phyloP scores from a whole-genome alignment of 2,797 vertebrate genomes.

The Numenius phaeopus region DNA sequence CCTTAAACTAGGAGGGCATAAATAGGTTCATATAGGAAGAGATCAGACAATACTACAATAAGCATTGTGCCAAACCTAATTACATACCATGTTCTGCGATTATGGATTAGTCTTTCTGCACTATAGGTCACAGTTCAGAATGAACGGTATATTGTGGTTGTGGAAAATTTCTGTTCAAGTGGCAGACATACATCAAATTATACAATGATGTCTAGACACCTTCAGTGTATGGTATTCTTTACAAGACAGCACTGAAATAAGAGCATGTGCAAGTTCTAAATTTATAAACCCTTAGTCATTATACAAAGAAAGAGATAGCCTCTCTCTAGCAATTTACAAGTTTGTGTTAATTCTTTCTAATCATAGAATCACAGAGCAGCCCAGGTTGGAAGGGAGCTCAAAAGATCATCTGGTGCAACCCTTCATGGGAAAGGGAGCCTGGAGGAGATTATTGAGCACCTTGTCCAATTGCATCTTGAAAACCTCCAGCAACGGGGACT shows the following conservation, averaged over 20 bases:
- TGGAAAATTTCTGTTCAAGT: neutral
- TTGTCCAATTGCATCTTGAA: neutral
- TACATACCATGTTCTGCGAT: neutral
- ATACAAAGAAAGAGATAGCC: neutral
- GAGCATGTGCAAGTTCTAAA: neutral
- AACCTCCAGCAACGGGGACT: neutral
- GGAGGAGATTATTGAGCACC: neutral
- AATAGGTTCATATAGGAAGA: neutral
- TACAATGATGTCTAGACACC: neutral
- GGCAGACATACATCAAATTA: neutral
- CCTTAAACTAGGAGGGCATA: neutral
- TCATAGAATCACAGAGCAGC: neutral
- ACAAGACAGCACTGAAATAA: neutral
- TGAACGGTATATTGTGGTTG: neutral
- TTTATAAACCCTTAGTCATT: neutral
- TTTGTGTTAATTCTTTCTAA: neutral
- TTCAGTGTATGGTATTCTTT: neutral
- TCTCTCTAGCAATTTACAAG: neutral
- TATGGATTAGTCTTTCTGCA: neutral
- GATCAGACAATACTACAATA: neutral
- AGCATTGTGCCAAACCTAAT: neutral
- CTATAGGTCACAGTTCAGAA: neutral
- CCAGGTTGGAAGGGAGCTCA: neutral
- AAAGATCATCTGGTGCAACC: neutral
- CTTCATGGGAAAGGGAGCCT: neutral